These are phyloP conservation scores for Falco concolor DNA, from an alignment of 2,797 vertebrate species.

Conservation along the genomic window DNA sequence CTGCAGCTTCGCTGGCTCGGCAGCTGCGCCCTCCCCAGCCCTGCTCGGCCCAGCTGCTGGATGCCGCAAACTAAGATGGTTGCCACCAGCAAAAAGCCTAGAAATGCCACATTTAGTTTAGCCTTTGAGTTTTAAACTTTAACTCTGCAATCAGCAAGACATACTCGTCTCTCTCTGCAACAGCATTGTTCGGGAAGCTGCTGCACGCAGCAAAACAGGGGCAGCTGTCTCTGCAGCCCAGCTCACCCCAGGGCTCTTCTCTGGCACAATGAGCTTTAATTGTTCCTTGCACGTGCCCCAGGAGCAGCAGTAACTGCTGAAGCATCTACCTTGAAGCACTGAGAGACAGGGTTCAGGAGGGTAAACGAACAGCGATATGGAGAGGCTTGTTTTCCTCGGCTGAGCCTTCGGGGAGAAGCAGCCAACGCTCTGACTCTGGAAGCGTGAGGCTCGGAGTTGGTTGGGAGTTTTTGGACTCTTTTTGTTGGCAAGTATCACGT, in stretches of 20 bases:
- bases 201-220: constrained; percentile 4
- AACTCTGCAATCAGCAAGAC: constrained; percentile 3
- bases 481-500: background rate
- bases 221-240: constrained; percentile 9
- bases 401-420: background rate
- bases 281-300: background rate
- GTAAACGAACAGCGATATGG: background rate
- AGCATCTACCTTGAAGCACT: constrained; percentile 9
- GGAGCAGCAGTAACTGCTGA: constrained; percentile 19
- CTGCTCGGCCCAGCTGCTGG: background rate
- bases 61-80: background rate
- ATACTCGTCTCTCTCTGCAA: background rate
- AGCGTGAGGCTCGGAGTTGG: background rate
- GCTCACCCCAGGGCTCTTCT: constrained; percentile 36
- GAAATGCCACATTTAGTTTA: constrained; percentile 37
- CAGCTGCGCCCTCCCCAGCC: background rate
- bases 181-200: background rate
- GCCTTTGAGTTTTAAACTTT: background rate
- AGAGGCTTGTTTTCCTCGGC: background rate
- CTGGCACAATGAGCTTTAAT: constrained; percentile 38
- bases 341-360: constrained; percentile 33
- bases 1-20: background rate
- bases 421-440: background rate
- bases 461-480: background rate
- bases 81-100: constrained; percentile 38